Conservation (phyloP, 2,797 vertebrate genomes). For the Lophotriccus pileatus region DNA sequence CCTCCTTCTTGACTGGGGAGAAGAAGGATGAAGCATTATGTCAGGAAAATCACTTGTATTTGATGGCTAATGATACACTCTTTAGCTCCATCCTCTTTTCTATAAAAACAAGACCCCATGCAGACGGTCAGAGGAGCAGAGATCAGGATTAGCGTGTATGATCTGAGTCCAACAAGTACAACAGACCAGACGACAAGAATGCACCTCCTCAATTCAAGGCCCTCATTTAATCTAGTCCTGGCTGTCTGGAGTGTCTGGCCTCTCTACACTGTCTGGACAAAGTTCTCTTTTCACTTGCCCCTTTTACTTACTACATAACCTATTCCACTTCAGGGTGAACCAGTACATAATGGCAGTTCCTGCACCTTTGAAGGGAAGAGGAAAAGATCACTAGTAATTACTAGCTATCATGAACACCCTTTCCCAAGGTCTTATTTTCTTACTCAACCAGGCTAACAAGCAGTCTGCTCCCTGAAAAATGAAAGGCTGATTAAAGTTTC, state of each 20-base stretch:
- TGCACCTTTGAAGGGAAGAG: not conserved
- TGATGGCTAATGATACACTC: not conserved
- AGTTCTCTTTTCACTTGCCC: not conserved
- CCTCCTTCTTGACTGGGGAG: not conserved
- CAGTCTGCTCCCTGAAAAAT: not conserved
- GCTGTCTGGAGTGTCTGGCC: not conserved
- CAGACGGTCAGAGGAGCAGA: not conserved
- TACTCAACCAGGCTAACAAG: not conserved
- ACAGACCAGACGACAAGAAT: not conserved
- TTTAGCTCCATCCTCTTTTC: not conserved
- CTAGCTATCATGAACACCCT: not conserved
- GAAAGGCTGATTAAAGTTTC: not conserved
- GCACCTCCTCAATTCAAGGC: not conserved
- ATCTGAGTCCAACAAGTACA: not conserved
- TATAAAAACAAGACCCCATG: not conserved
- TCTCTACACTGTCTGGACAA: not conserved
- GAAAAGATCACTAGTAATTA: not conserved
- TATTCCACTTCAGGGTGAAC: not conserved
- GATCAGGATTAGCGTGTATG: not conserved
- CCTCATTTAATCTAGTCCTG: not conserved
- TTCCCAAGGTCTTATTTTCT: slow-evolving; percentile 6
- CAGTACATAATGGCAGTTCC: not conserved
- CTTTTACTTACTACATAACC: not conserved
- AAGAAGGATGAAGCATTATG: not conserved
- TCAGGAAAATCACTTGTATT: not conserved